Conservation (phyloP, 2,888 invertebrate species). For the Drosophila robusta region DNA sequence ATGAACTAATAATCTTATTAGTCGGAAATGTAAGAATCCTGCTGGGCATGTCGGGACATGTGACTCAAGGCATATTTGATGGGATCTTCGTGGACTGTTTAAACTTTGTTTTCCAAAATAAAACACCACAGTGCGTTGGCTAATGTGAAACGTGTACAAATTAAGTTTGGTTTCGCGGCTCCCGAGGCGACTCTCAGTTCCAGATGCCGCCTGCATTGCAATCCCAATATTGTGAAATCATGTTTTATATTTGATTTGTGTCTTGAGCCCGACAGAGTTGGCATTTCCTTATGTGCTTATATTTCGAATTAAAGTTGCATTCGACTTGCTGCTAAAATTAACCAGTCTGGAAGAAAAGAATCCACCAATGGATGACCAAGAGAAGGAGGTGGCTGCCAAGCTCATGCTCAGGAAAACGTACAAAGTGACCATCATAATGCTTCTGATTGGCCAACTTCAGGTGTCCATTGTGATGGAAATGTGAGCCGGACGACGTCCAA, state of each 20-base stretch:
- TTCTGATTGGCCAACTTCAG: conserved; percentile 57
- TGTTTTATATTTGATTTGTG: too few relatives aligned
- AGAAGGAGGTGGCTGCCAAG: background rate
- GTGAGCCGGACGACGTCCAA: conserved; percentile 26
- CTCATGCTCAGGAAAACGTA: conserved; percentile 51
- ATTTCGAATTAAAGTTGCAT: background rate
- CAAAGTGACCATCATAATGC: conserved; percentile 55
- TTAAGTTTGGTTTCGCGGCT: background rate
- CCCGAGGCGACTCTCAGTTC: too few relatives aligned
- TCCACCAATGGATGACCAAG: too few relatives aligned
- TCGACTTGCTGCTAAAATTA: conserved; percentile 7
- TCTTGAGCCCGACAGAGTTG: conserved; percentile 1
- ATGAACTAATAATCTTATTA: background rate
- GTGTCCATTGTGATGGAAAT: conserved; percentile 35
- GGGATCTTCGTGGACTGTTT: background rate
- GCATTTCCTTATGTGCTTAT: conserved; percentile 6
- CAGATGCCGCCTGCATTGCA: too few relatives aligned
- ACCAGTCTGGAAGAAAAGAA: background rate
- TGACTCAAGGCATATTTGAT: conserved; percentile 26
- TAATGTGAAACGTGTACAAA: too few relatives aligned
- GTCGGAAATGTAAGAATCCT: background rate
- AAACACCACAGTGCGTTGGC: too few relatives aligned
- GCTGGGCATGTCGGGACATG: conserved; percentile 1
- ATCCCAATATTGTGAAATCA: too few relatives aligned
- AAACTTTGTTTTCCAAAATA: background rate